Evolutionary conservation across 2,888 invertebrate species (phyloP), one percentile per base, ranked within the genome.

Genomic region (Hypolimnas misippus): DNA sequence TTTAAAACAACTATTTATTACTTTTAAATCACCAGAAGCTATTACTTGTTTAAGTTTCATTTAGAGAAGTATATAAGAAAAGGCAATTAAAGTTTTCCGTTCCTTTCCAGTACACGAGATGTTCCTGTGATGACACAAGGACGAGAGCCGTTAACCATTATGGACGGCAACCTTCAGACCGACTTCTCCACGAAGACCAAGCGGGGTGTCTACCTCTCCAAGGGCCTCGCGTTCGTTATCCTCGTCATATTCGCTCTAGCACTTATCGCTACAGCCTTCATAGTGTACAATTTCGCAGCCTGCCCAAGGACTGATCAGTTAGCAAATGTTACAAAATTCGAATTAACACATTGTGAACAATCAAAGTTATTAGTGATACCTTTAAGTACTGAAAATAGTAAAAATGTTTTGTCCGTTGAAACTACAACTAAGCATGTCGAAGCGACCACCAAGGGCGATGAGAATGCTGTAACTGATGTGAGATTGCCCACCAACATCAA

Each of bases 231-330:
- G 4, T 84, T 94, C 52, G 86, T 96, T 16, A 82, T 96, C 50
- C 89, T 93, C 3, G 85, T 94, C 42, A 92, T 95, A 66, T 95
- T 96, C 77, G 78, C 94, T 0, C 89, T 94, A 68, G 94, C 94
- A 7, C 80, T 96, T 53, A 91, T 96, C 25, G 94, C 94, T 46
- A 96, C 96, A 1, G 95, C 96, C 6, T 93, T 97, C 33, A 85
- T 96, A 69, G 96, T 96, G 19, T 96, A 96, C 81, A 95, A 96
- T 82, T 94, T 96, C 73, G 94, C 95, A 14, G 94, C 95, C 0
- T 95, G 95, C 71, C 93, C 94, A 1, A 87, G 92, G 57, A 84
- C 92, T 46, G 89, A 92, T 69, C 81, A 88, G 64, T 74, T 89
- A 70, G 86, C 85, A 4, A 89, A 90, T 68, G 86, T 89, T 1